Percentiles rank a stretch among this genome's conserved stretches.
Conservation (phyloP, 2,888 invertebrate genomes). For the Siphlonurus alternatus region DNA sequence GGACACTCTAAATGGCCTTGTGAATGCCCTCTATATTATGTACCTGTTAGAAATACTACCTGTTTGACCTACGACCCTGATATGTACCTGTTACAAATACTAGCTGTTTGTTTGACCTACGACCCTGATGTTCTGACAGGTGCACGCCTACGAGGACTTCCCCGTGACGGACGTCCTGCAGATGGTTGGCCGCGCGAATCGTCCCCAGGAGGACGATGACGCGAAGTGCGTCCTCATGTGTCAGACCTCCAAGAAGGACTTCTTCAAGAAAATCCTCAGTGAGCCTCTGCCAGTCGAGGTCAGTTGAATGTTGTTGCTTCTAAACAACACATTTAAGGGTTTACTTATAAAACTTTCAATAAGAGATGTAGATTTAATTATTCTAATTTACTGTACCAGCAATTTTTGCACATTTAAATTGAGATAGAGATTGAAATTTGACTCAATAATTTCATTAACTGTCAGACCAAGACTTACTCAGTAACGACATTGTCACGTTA, state of each 20-base stretch:
- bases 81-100: too few relatives aligned
- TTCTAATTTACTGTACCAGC: neutral
- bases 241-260: slow-evolving; percentile 93
- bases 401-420: too few relatives aligned
- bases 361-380: neutral
- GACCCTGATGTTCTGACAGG: neutral
- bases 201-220: slow-evolving; percentile 81
- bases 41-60: too few relatives aligned
- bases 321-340: neutral
- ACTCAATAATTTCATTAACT: too few relatives aligned
- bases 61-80: too few relatives aligned
- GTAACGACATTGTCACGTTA: too few relatives aligned
- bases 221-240: slow-evolving; percentile 94
- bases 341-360: neutral
- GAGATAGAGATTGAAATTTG: too few relatives aligned
- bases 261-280: slow-evolving; percentile 94
- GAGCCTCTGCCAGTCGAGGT: slow-evolving; percentile 92
- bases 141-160: slow-evolving; percentile 81
- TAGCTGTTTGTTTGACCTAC: too few relatives aligned
- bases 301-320: slow-evolving; percentile 12
- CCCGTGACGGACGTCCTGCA: slow-evolving; percentile 93
- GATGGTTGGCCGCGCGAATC: slow-evolving; percentile 93
- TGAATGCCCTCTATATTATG: too few relatives aligned
- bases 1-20: too few relatives aligned
- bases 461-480: too few relatives aligned